Percentiles rank a stretch among this genome's conserved stretches.
phyloP scores from a whole-genome alignment of 2,888 invertebrate species.

The Anorthoa munda region DNA sequence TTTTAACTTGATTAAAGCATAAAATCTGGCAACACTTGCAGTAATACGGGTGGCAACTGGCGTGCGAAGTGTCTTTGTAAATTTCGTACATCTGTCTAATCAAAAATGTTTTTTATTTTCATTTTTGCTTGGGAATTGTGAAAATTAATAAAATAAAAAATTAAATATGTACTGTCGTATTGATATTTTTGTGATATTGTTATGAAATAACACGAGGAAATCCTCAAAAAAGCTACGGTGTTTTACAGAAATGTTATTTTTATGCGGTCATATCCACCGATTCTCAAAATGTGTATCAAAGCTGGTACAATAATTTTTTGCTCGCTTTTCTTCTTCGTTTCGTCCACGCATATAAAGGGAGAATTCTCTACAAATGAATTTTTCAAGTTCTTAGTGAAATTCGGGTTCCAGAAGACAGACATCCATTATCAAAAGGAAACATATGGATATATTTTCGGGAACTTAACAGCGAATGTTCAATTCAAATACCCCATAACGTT shows the following conservation, averaged over 20 bases:
- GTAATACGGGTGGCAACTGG: constrained; percentile 43
- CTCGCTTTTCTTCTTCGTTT: constrained; percentile 74
- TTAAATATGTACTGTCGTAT: constrained; percentile 10
- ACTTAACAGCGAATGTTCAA: constrained; percentile 94
- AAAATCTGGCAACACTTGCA: constrained; percentile 33
- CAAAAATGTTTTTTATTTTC: constrained; percentile 54
- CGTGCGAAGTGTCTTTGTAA: constrained; percentile 34
- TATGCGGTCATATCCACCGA: constrained; percentile 33
- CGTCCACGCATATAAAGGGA: constrained; percentile 84
- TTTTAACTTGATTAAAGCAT: too few species aligned
- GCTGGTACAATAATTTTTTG: constrained; percentile 77
- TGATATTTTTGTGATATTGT: constrained; percentile 37
- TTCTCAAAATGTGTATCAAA: constrained; percentile 81
- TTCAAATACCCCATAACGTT: constrained; percentile 94
- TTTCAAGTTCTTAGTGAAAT: constrained; percentile 98
- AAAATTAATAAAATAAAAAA: constrained; percentile 23
- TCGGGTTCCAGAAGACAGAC: constrained; percentile 99
- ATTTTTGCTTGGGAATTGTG: constrained; percentile 30
- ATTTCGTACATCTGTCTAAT: constrained; percentile 36
- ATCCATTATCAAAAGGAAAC: constrained; percentile 95
- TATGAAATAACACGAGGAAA: constrained; percentile 31
- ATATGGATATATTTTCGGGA: constrained; percentile 99
- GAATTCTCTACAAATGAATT: constrained; percentile 92
- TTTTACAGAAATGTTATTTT: constrained; percentile 63
- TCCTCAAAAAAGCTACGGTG: constrained; percentile 16